Conservation (phyloP, 2,797 vertebrate genomes). For the Danio aesculapii region DNA sequence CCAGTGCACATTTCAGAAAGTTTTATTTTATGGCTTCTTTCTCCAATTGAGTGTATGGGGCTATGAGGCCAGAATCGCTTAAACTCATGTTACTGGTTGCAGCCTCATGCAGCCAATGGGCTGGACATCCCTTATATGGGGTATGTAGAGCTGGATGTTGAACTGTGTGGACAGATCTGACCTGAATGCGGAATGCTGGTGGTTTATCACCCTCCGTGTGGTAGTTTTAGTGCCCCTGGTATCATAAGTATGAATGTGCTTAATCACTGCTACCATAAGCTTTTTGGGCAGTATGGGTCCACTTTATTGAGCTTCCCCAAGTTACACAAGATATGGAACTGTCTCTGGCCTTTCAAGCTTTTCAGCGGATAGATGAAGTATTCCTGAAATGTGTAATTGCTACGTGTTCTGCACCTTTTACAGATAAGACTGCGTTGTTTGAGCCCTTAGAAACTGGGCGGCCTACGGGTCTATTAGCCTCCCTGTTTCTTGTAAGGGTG, state of each 20-base stretch:
- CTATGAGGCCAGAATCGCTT: too few relatives aligned
- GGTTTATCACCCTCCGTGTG: background rate
- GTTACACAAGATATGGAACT: background rate
- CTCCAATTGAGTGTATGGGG: too few relatives aligned
- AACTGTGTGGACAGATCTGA: background rate
- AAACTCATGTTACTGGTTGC: too few relatives aligned
- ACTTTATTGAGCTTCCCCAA: background rate
- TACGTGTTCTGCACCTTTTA: too few relatives aligned
- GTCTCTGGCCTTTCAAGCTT: background rate
- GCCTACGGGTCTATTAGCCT: background rate
- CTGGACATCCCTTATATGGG: background rate
- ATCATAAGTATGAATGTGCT: slow-evolving; percentile 15
- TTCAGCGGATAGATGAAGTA: too few relatives aligned
- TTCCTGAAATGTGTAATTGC: too few relatives aligned
- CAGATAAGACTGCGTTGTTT: background rate
- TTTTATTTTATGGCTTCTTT: too few relatives aligned
- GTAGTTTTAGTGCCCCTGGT: background rate
- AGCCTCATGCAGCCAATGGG: too few relatives aligned
- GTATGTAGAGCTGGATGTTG: slow-evolving; percentile 6
- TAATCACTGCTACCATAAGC: too few relatives aligned
- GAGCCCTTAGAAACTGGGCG: background rate
- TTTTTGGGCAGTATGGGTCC: too few relatives aligned
- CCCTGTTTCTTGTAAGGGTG: background rate
- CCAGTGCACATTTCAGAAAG: too few relatives aligned
- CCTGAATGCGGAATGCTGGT: background rate